These are phyloP conservation scores for Tyto alba DNA, from an alignment of 2,113 vertebrate genomes.

Conservation along the genomic window DNA sequence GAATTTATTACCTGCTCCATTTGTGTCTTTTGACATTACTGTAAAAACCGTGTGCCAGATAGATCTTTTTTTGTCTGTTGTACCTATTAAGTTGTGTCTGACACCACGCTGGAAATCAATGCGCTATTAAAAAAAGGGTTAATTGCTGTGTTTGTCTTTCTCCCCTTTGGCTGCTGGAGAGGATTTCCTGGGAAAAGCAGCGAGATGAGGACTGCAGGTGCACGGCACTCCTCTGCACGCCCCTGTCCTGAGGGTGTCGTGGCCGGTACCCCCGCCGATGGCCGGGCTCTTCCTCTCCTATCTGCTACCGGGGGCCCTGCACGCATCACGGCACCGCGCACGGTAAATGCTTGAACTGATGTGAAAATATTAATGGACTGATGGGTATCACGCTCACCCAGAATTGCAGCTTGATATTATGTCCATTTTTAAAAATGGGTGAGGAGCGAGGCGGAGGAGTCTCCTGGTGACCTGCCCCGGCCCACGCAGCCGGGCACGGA, in stretches of 20 bases:
- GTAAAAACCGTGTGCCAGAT: neutral
- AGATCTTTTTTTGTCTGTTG: neutral
- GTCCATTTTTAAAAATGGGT: rapidly evolving
- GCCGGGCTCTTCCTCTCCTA: too few species aligned
- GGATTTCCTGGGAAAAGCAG: neutral
- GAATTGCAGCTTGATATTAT: neutral
- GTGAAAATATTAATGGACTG: too few species aligned
- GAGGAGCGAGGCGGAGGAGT: neutral
- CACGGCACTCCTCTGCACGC: neutral
- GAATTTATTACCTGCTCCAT: neutral
- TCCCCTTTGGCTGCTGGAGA: neutral
- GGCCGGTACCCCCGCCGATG: too few species aligned
- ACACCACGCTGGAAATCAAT: neutral
- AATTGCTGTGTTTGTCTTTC: neutral
- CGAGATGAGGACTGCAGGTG: rapidly evolving
- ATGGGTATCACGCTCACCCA: rapidly evolving
- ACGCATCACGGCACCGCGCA: rapidly evolving
- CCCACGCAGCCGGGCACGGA: rapidly evolving
- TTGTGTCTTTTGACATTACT: neutral
- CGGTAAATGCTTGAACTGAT: neutral
- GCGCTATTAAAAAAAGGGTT: neutral
- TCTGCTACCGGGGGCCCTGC: too few species aligned
- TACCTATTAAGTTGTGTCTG: neutral
- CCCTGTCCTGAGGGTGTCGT: neutral
- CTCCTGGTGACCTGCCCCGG: rapidly evolving